Conservation (phyloP, 2,797 vertebrate species). For the Microhierax caerulescens region DNA sequence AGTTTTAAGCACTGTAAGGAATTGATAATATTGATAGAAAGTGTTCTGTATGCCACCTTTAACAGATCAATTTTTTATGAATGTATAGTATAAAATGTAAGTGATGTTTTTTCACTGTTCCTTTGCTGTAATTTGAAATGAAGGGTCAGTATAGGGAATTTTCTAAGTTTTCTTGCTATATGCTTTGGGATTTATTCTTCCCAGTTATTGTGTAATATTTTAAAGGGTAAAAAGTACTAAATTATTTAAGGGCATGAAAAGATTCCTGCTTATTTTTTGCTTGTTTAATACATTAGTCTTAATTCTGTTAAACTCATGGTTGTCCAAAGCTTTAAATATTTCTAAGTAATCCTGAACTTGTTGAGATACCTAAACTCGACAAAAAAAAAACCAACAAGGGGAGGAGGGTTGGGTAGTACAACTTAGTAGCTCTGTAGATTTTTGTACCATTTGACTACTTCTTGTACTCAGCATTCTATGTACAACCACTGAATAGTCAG, state of each 20-base stretch:
- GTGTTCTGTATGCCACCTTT: background rate
- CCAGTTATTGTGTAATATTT: background rate
- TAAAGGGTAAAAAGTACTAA: background rate
- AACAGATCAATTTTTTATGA: background rate
- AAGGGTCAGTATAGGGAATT: background rate
- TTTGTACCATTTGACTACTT: background rate
- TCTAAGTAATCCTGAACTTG: background rate
- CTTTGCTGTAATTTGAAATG: background rate
- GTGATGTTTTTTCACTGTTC: background rate
- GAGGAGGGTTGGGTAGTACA: accelerated
- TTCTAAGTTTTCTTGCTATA: background rate
- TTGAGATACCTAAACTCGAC: background rate
- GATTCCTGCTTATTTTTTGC: background rate
- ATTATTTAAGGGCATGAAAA: background rate
- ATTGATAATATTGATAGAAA: background rate
- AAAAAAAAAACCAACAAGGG: background rate
- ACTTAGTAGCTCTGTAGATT: background rate
- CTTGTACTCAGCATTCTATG: background rate
- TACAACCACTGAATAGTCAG: background rate
- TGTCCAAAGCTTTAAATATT: background rate
- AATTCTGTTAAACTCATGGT: background rate
- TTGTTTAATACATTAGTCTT: background rate
- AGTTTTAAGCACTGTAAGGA: background rate
- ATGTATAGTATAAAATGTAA: background rate
- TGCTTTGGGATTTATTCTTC: background rate